Evolutionary conservation across 2,797 vertebrate genomes (phyloP), one percentile per base, ranked within the genome.

Genomic region (Pangasius mekongensis): DNA sequence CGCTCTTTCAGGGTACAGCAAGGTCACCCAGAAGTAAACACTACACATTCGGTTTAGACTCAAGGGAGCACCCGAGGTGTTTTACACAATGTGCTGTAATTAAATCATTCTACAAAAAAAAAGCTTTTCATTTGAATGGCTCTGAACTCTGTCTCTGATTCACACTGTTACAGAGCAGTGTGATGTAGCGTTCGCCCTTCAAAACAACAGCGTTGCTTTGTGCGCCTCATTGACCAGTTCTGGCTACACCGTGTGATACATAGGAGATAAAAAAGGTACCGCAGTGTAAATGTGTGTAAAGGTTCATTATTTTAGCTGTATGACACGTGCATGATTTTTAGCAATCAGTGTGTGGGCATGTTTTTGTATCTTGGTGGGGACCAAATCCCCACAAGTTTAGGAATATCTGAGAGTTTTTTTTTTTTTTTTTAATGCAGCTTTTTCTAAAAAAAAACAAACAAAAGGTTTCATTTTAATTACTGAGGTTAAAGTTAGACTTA

Each of bases 11-110:
- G 36, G 24, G 13, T 39, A 18, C 22, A 4, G 24, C 47, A 20
- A 67, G 33, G 78, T 56, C 36, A 71, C 67, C 11, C 49, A 14
- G 52, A 33, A 14, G 52, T 16, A 64, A 27, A 76, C 24, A 6
- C 22, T 4, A 14, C 11, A n/a, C 81, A 3, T 27, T 62, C n/a
- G 16, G 10, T 47, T 20, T 74, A 11, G 67, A 27, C 80, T 52
- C 67, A n/a, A 83, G 30, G 30, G 78, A 81, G 78, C 78, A 60
- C 78, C 33, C 10, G 78, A 81, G 56, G 86, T 87, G 77, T 85
- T 86, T 73, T 71, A 87, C 76, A 83, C 78, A 85, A 60, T 71
- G 58, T 56, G 24, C 66, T 83, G 52, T 58, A 87, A 86, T 87
- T 78, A 82, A 89, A 69, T 58, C 76, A 22, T 39, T 27, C 78